These are phyloP conservation scores for Polyommatus icarus DNA, from an alignment of 2,888 invertebrate genomes.

Conservation along the genomic window DNA sequence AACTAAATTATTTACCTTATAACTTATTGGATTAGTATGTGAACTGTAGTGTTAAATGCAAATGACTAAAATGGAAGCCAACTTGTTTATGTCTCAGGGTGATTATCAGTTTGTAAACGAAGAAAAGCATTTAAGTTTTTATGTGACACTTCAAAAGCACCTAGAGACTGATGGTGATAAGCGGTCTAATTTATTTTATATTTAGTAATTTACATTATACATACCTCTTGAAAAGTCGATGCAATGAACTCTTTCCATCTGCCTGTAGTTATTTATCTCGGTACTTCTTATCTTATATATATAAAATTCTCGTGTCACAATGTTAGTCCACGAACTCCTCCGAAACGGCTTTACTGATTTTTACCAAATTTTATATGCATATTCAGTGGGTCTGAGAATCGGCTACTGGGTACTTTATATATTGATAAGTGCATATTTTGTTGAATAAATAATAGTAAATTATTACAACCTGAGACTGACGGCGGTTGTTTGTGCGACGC, in stretches of 20 bases:
- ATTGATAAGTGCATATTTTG: no score
- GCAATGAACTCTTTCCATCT: no score
- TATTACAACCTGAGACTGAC: no score
- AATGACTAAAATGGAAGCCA: conserved; percentile 41
- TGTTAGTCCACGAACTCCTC: no score
- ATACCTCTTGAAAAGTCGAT: conserved; percentile 35
- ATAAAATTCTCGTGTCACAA: no score
- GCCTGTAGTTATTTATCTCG: conserved; percentile 36
- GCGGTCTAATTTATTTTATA: conserved; percentile 40
- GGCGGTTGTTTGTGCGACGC: no score
- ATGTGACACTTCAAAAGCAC: conserved; percentile 37
- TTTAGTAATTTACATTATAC: conserved; percentile 41
- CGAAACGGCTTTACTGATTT: no score
- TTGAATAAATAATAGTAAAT: no score
- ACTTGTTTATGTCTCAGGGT: conserved; percentile 36
- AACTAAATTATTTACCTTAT: conserved; percentile 29
- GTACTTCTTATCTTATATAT: conserved; percentile 40
- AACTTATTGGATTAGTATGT: conserved; percentile 29
- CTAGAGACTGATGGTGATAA: conserved; percentile 40
- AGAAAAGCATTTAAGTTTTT: conserved; percentile 35
- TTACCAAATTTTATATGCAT: no score
- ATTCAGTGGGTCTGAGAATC: no score
- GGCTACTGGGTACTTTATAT: no score
- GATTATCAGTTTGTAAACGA: conserved; percentile 37
- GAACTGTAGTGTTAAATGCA: conserved; percentile 39